phyloP scores from a whole-genome alignment of 2,113 vertebrate genomes.

The Perca schrenkii region DNA sequence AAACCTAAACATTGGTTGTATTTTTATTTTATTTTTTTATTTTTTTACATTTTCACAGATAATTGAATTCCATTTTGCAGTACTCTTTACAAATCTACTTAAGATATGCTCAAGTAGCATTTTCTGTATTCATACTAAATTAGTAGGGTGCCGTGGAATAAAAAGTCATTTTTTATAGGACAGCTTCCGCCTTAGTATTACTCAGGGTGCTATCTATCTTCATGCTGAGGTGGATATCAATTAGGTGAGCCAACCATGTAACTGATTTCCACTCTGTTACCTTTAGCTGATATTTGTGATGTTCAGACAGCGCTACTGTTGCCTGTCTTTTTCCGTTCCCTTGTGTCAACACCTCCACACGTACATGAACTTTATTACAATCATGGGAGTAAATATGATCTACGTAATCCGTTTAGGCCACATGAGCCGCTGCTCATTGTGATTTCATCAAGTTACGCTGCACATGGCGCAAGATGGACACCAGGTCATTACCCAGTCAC shows the following conservation, averaged over 20 bases:
- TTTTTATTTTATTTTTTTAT: not conserved
- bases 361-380: constrained; percentile 62
- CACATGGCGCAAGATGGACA: constrained; percentile 33
- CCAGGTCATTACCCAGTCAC: constrained; percentile 56
- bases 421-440: constrained; percentile 37
- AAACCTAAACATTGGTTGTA: not conserved
- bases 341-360: constrained; percentile 67
- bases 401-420: constrained; percentile 57
- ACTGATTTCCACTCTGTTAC: constrained; percentile 85
- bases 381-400: constrained; percentile 56
- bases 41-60: not conserved
- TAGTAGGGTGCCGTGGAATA: constrained; percentile 43
- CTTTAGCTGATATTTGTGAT: constrained; percentile 76
- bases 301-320: constrained; percentile 43
- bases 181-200: constrained; percentile 54
- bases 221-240: constrained; percentile 84
- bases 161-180: constrained; percentile 64
- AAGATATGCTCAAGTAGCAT: constrained; percentile 43
- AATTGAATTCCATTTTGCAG: not conserved
- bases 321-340: constrained; percentile 50
- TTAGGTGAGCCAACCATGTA: constrained; percentile 85
- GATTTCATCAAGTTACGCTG: constrained; percentile 60
- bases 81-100: constrained; percentile 13
- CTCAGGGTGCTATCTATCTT: constrained; percentile 77
- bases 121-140: constrained; percentile 49